Conservation (phyloP, 35 echinoderm and acorn worm species). For the Apostichopus californicus region DNA sequence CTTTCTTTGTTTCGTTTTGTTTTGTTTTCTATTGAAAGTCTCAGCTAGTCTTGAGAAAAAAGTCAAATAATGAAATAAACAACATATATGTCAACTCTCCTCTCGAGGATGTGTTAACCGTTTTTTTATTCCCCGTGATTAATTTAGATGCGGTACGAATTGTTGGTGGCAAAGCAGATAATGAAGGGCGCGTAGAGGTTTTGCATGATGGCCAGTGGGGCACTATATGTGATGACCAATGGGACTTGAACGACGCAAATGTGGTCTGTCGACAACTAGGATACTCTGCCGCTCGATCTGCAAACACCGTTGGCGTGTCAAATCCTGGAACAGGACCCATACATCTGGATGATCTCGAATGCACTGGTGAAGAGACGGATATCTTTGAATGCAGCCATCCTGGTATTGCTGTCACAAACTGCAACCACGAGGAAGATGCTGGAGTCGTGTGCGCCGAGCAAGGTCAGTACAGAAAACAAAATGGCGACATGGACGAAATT, state of each 20-base stretch:
- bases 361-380: conserved; percentile 52
- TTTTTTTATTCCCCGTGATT: no score
- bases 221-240: conserved; percentile 41
- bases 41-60: no score
- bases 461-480: conserved; percentile 32
- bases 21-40: no score
- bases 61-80: no score
- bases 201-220: conserved; percentile 44
- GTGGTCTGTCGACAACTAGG: conserved; percentile 42
- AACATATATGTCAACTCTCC: no score
- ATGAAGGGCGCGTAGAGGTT: conserved; percentile 24
- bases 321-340: conserved; percentile 47
- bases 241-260: conserved; percentile 26
- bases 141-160: conserved; percentile 26
- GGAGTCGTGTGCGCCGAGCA: conserved; percentile 57
- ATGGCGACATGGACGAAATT: no score
- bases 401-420: conserved; percentile 7
- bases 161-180: conserved; percentile 1
- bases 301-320: neutral
- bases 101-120: no score
- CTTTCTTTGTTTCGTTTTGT: no score
- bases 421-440: conserved; percentile 71
- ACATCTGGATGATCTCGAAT: conserved; percentile 61
- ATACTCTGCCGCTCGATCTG: conserved; percentile 5
- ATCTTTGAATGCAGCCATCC: conserved; percentile 54